Conservation (phyloP, 2,797 vertebrate genomes). For the Takifugu ocellatus region DNA sequence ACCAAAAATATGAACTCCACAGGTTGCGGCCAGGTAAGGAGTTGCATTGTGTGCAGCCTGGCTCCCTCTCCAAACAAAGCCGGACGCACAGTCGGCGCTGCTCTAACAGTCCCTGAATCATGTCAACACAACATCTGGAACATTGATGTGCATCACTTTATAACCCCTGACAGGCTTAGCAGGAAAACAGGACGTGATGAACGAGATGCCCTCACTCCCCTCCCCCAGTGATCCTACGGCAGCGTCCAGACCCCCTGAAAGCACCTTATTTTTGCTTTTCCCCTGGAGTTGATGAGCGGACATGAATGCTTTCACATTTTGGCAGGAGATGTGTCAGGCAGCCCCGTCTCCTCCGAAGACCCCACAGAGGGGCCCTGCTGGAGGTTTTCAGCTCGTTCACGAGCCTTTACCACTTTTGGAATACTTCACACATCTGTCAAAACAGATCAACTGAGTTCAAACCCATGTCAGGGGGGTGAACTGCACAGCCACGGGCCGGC, state of each 20-base stretch:
- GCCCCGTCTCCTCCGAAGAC: slow-evolving; percentile 19
- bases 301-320: slow-evolving; percentile 27
- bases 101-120: too few relatives aligned
- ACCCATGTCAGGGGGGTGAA: slow-evolving; percentile 60
- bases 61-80: too few relatives aligned
- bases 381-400: slow-evolving; percentile 32
- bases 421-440: slow-evolving; percentile 77
- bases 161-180: neutral
- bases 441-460: slow-evolving; percentile 74
- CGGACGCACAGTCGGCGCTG: too few relatives aligned
- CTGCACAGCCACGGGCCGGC: slow-evolving; percentile 45
- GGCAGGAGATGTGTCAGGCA: slow-evolving; percentile 54
- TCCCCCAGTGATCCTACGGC: too few relatives aligned
- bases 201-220: too few relatives aligned
- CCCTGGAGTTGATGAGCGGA: slow-evolving; percentile 4
- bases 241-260: too few relatives aligned
- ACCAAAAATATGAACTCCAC: too few relatives aligned
- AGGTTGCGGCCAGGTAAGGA: too few relatives aligned
- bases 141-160: neutral
- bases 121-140: slow-evolving; percentile 15
- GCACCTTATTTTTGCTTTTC: too few relatives aligned
- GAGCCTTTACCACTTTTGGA: slow-evolving; percentile 53
- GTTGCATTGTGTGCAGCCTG: too few relatives aligned
- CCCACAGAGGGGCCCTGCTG: slow-evolving; percentile 30
- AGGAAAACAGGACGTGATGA: too few relatives aligned